phyloP scores from a whole-genome alignment of 2,797 vertebrate species.

The Luscinia megarhynchos region DNA sequence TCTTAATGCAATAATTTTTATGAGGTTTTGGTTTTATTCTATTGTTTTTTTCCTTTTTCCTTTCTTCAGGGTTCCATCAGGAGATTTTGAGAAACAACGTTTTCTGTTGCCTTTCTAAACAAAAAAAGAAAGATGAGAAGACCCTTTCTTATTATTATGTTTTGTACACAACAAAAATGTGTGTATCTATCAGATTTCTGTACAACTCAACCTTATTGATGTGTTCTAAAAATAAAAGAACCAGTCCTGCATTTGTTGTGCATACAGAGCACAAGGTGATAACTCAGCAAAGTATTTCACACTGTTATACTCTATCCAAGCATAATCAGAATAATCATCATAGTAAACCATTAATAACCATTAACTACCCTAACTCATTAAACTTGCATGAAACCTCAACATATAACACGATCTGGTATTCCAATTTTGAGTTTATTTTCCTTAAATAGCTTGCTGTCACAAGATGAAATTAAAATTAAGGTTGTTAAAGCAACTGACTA shows the following conservation, averaged over 20 bases:
- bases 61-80: background rate
- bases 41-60: background rate
- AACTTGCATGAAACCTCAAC: background rate
- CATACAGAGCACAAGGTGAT: background rate
- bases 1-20: background rate
- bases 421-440: background rate
- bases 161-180: background rate
- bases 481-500: background rate
- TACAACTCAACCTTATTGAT: background rate
- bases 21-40: background rate
- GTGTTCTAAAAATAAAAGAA: background rate
- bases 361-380: background rate
- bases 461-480: background rate
- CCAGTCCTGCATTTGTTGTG: rapidly evolving
- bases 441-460: background rate
- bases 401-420: background rate
- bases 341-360: background rate
- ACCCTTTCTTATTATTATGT: background rate
- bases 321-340: background rate
- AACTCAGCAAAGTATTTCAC: background rate
- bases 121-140: background rate
- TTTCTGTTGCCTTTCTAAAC: background rate
- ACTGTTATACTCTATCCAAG: background rate
- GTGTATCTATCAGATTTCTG: background rate
- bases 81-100: background rate